Evolutionary conservation across 2,888 invertebrate genomes (phyloP).

Genomic region (Heliconius ethilla): DNA sequence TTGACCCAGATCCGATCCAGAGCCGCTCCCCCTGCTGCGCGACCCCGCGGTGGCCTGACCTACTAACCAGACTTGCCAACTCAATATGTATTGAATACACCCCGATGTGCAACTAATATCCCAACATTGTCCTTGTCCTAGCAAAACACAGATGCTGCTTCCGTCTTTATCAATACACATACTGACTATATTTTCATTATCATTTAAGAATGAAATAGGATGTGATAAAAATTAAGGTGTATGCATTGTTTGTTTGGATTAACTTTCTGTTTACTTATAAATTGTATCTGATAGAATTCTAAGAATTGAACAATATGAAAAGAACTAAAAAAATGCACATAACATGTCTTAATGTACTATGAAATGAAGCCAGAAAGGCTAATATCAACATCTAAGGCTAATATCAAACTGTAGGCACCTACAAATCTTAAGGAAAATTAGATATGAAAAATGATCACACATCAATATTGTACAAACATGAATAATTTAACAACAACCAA

Average conservation of each 20-base stretch:
- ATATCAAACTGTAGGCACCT: neutral
- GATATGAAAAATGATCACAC: neutral
- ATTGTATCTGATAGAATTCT: neutral
- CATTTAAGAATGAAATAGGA: neutral
- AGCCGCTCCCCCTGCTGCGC: slow-evolving; percentile 30
- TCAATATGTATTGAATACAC: slow-evolving; percentile 28
- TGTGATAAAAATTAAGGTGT: neutral
- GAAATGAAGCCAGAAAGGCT: neutral
- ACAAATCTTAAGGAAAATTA: neutral
- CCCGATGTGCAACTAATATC: neutral
- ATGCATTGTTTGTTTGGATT: neutral
- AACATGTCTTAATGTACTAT: neutral
- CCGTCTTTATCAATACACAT: neutral
- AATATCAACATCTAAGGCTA: neutral
- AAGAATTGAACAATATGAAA: neutral
- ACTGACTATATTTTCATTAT: neutral
- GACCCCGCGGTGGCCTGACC: slow-evolving; percentile 55
- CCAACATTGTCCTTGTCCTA: neutral
- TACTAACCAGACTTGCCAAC: slow-evolving; percentile 55
- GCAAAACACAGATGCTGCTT: neutral
- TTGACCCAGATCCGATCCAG: slow-evolving; percentile 52
- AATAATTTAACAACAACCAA: neutral
- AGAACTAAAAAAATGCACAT: neutral
- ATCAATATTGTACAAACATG: neutral
- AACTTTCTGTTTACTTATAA: neutral